phyloP scores from a whole-genome alignment of 2,797 vertebrate species.

The Ispidina lecontei region DNA sequence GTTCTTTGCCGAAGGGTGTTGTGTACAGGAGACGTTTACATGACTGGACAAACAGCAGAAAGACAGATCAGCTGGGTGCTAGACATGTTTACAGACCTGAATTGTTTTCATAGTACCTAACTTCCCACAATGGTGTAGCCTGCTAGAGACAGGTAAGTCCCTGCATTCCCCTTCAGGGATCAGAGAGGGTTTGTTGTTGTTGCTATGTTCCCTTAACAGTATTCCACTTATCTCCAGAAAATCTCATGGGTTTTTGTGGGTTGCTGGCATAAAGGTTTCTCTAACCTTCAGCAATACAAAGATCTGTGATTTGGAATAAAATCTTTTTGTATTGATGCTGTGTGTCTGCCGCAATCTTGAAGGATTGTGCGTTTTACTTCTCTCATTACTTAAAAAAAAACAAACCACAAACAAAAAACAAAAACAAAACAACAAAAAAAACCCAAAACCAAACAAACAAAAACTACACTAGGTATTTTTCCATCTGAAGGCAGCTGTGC shows the following conservation, averaged over 20 bases:
- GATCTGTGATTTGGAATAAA: neutral
- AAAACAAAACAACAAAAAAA: too few relatives aligned
- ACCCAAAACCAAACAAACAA: too few relatives aligned
- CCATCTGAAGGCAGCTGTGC: neutral
- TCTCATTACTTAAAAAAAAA: neutral
- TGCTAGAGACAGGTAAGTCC: neutral
- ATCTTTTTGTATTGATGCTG: neutral
- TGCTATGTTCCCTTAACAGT: neutral
- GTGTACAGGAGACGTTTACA: neutral
- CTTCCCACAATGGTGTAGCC: neutral
- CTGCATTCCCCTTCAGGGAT: neutral
- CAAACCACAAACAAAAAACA: too few relatives aligned
- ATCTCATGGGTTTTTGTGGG: neutral
- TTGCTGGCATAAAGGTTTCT: neutral
- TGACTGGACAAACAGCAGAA: neutral
- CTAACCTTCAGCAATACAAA: neutral
- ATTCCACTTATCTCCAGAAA: conserved; percentile 4
- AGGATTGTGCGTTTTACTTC: neutral
- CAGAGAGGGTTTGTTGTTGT: neutral
- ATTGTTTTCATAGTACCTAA: neutral
- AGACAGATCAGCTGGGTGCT: conserved; percentile 4
- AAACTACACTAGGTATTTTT: neutral
- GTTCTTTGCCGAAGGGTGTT: neutral
- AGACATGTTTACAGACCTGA: conserved; percentile 10
- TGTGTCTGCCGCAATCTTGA: neutral